Conservation (phyloP, 2,888 invertebrate genomes). For the Tubulanus polymorphus region DNA sequence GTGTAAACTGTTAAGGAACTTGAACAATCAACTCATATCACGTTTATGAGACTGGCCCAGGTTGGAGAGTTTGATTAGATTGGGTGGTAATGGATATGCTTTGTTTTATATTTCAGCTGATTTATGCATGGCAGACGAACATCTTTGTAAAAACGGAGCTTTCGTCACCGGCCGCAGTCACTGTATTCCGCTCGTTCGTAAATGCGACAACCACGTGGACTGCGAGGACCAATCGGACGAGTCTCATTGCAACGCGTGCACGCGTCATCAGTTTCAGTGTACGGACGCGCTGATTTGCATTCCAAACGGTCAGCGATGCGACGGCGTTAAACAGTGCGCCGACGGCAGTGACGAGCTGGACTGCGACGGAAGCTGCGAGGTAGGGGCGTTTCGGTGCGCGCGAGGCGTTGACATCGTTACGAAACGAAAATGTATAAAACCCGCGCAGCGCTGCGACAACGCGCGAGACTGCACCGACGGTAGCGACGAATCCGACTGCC, state of each 20-base stretch:
- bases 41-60: too few relatives aligned
- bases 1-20: too few relatives aligned
- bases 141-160: neutral
- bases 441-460: conserved; percentile 8
- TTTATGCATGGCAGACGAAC: neutral
- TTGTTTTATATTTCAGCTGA: neutral
- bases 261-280: conserved; percentile 10
- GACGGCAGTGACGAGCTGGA: neutral
- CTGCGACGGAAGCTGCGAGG: neutral
- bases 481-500: conserved; percentile 10
- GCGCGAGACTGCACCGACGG: conserved; percentile 12
- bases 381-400: neutral
- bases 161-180: neutral
- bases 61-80: too few relatives aligned
- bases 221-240: conserved; percentile 16
- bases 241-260: conserved; percentile 10
- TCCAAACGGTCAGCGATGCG: neutral
- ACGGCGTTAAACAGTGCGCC: neutral
- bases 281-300: conserved; percentile 5
- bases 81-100: too few relatives aligned
- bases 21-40: too few relatives aligned
- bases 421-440: neutral
- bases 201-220: conserved; percentile 10
- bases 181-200: conserved; percentile 3
- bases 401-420: neutral